These are phyloP conservation scores for Pelusios castaneus DNA, from an alignment of 2,113 vertebrate species.

Conservation along the genomic window DNA sequence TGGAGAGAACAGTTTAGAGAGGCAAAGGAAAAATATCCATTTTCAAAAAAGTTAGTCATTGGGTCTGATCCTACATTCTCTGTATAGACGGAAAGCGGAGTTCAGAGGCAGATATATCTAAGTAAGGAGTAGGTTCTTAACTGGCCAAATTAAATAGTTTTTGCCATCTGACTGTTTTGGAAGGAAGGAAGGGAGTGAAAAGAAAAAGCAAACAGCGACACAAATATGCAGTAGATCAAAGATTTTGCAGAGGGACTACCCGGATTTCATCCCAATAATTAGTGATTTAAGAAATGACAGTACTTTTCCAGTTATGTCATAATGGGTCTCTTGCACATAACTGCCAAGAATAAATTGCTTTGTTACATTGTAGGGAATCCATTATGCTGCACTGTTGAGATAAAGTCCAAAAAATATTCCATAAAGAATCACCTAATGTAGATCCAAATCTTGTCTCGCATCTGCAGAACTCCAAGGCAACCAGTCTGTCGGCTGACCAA, in stretches of 20 bases:
- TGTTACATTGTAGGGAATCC: background rate
- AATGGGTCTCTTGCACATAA: background rate
- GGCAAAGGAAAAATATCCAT: background rate
- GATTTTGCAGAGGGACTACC: too few relatives aligned
- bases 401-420: background rate
- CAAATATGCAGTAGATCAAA: too few relatives aligned
- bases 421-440: background rate
- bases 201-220: background rate
- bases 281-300: background rate
- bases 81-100: background rate
- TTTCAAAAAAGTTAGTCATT: background rate
- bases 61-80: background rate
- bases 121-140: background rate
- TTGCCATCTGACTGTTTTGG: background rate
- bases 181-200: background rate
- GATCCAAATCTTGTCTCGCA: background rate
- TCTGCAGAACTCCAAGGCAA: background rate
- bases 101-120: background rate
- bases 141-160: background rate
- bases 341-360: background rate
- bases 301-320: background rate
- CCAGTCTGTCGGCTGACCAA: background rate
- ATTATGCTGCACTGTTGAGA: accelerated
- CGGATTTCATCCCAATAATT: background rate
- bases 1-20: background rate